Conservation (phyloP, 1,140 invertebrate genomes). For the Araneus ventricosus region DNA sequence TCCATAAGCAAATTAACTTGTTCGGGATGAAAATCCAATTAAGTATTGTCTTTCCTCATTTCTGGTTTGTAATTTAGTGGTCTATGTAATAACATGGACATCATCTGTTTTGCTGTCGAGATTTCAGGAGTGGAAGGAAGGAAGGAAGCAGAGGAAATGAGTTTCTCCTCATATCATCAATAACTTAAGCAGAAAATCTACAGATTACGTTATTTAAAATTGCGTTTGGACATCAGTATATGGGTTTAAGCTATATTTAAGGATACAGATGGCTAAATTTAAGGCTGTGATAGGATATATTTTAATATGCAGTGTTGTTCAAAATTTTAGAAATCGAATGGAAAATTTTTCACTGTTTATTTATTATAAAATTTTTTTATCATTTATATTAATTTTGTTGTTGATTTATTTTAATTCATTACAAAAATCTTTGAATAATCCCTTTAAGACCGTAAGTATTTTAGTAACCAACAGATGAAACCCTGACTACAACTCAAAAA, state of each 20-base stretch:
- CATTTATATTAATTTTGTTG: too few relatives aligned
- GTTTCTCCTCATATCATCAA: conserved; percentile 8
- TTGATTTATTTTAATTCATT: too few relatives aligned
- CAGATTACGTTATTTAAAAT: neutral
- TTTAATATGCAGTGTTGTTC: neutral
- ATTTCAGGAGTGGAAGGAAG: neutral
- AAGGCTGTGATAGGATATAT: neutral
- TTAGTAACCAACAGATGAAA: too few relatives aligned
- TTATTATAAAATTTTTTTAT: too few relatives aligned
- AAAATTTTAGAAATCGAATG: too few relatives aligned
- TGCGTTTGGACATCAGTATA: neutral
- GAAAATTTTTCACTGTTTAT: too few relatives aligned
- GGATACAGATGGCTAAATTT: too few relatives aligned
- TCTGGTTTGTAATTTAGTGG: neutral
- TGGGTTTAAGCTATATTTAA: neutral
- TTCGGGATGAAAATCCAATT: neutral
- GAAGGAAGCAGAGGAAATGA: conserved; percentile 23
- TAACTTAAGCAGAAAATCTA: neutral
- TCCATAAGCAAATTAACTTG: neutral
- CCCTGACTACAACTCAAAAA: too few relatives aligned
- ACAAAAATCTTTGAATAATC: too few relatives aligned
- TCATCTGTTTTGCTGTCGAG: conserved; percentile 24
- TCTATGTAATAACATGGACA: neutral
- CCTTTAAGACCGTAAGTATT: too few relatives aligned
- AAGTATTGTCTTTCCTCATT: conserved; percentile 14